A percentile compares a stretch with the other conserved stretches of the same genome.
Conservation (phyloP, 2,113 vertebrate species). For the Donacobius atricapilla region DNA sequence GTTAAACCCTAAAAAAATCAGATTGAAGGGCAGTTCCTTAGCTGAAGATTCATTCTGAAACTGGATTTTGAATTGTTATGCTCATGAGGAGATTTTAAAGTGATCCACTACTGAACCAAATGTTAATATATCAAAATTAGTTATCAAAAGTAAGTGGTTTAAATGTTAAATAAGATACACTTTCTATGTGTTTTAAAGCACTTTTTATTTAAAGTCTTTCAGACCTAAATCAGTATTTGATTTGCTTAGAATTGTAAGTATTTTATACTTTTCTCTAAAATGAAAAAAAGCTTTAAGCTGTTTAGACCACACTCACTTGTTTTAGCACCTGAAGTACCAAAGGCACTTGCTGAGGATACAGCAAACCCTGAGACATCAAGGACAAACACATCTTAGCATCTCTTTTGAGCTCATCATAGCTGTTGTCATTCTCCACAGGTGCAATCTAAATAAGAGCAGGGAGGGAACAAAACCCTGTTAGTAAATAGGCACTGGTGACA, state of each 20-base stretch:
- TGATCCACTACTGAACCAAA: neutral
- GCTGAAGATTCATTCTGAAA: neutral
- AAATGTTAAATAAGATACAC: neutral
- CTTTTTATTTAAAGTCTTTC: neutral
- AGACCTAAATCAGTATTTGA: neutral
- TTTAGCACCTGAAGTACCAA: constrained; percentile 89
- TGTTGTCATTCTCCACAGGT: constrained; percentile 95
- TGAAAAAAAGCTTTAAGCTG: neutral
- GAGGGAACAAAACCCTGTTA: neutral
- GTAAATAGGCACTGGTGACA: neutral
- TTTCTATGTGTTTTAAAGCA: neutral
- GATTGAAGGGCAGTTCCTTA: neutral
- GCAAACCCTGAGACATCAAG: constrained; percentile 95
- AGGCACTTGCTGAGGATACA: constrained; percentile 93
- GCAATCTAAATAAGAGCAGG: constrained; percentile 81
- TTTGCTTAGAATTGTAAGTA: neutral
- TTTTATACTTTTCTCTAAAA: neutral
- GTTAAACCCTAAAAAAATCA: neutral
- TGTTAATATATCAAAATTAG: neutral
- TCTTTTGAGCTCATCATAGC: constrained; percentile 95
- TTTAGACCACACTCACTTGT: constrained; percentile 77
- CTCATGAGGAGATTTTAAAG: neutral
- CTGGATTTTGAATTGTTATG: neutral
- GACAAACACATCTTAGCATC: constrained; percentile 95
- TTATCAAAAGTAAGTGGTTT: neutral